phyloP scores from a whole-genome alignment of 1,140 invertebrate genomes.

The Drosophila pruinosa region DNA sequence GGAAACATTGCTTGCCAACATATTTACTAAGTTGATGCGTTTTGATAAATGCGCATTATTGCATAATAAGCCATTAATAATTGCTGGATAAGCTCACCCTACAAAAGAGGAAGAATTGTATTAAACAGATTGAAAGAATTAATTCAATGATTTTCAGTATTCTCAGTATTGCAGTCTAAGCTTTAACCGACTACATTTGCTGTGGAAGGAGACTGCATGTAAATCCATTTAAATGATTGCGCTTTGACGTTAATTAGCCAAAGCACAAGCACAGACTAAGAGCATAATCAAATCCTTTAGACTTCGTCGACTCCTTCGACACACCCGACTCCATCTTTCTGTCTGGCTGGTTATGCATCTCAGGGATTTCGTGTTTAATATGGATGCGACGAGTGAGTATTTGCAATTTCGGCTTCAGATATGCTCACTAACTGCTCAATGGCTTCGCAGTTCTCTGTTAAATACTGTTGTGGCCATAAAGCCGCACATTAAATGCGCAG shows the following conservation, averaged over 20 bases:
- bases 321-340: background rate
- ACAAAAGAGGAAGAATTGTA: background rate
- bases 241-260: conserved; percentile 11
- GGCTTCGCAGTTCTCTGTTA: conserved; percentile 20
- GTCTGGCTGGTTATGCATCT: background rate
- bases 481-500: conserved; percentile 42
- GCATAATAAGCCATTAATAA: background rate
- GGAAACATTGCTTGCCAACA: background rate
- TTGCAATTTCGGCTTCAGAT: background rate
- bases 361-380: background rate
- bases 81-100: background rate
- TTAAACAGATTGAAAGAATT: background rate
- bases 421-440: conserved; percentile 8
- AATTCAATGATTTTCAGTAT: too few species aligned
- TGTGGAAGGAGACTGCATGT: background rate
- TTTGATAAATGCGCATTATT: background rate
- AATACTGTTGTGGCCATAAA: conserved; percentile 31
- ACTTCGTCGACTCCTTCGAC: background rate
- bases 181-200: background rate
- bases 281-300: background rate
- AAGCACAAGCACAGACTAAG: background rate
- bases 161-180: background rate
- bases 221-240: background rate
- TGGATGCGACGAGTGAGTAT: background rate
- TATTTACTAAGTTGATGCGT: background rate